These are phyloP conservation scores for Corythoichthys haematopterus DNA, from an alignment of 2,113 vertebrate species.

Conservation along the genomic window DNA sequence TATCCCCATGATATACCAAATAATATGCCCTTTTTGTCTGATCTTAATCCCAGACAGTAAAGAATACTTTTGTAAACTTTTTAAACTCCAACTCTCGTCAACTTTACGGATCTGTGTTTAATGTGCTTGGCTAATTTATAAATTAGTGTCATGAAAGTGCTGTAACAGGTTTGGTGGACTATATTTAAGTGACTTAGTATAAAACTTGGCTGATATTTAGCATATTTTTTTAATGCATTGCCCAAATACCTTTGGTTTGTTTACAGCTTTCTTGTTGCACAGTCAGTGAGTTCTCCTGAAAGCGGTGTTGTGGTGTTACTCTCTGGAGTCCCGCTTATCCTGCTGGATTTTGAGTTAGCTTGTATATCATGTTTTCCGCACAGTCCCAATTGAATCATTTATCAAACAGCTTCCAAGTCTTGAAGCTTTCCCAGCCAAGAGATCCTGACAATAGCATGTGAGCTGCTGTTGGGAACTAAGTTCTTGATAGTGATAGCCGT, in stretches of 20 bases:
- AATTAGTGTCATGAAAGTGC: neutral
- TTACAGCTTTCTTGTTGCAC: neutral
- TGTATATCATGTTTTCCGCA: neutral
- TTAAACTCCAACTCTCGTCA: no score
- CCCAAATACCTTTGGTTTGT: constrained; percentile 2
- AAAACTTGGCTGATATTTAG: neutral
- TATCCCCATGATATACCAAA: no score
- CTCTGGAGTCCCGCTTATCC: neutral
- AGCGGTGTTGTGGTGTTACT: neutral
- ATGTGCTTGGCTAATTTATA: neutral
- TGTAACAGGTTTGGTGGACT: neutral
- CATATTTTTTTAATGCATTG: neutral
- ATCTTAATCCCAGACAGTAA: no score
- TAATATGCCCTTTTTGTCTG: no score
- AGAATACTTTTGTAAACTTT: no score
- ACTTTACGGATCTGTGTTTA: neutral
- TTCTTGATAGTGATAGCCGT: neutral
- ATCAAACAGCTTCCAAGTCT: neutral
- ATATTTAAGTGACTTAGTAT: neutral
- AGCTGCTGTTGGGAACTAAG: neutral
- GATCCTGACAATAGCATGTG: neutral
- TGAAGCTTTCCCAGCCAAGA: neutral
- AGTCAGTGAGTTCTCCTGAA: neutral
- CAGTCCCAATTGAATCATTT: neutral
- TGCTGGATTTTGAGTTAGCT: neutral